A percentile compares a stretch with the other conserved stretches of the same genome.
Evolutionary conservation across 2,113 vertebrate genomes (phyloP).

Genomic region (Chamaetylas fuelleborni): DNA sequence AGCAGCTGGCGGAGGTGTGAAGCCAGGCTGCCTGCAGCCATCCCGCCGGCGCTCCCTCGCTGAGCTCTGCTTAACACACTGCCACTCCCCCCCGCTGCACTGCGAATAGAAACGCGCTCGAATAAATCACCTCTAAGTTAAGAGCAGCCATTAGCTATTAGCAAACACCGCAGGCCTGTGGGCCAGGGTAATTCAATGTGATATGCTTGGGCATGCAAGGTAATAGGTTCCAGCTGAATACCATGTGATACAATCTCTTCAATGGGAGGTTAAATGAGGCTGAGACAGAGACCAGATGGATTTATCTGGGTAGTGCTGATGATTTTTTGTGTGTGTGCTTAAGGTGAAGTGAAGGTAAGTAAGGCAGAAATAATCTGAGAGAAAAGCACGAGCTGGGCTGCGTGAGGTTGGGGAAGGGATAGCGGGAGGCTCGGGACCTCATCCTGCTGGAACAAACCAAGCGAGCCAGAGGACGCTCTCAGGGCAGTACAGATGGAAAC

Average conservation of each 20-base stretch:
- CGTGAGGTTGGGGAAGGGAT: neutral
- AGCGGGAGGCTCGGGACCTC: neutral
- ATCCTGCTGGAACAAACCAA: neutral
- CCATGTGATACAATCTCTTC: constrained; percentile 56
- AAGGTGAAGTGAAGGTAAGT: constrained; percentile 34
- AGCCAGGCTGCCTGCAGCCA: neutral
- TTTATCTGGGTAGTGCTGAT: constrained; percentile 12
- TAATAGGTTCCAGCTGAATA: constrained; percentile 60
- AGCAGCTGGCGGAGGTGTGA: neutral
- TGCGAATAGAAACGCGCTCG: neutral
- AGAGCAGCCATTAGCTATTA: constrained; percentile 44
- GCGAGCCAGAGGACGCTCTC: neutral
- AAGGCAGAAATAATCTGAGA: neutral
- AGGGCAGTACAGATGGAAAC: neutral
- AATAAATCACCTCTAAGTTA: constrained; percentile 52
- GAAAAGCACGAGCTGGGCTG: neutral
- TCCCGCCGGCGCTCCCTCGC: neutral
- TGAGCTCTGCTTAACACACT: neutral
- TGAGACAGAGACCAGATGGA: constrained; percentile 70
- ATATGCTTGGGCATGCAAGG: constrained; percentile 65
- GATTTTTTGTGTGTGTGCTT: neutral
- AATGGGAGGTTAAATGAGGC: constrained; percentile 49
- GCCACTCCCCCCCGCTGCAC: neutral
- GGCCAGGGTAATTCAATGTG: constrained; percentile 62
- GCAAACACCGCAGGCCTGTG: neutral